Conservation (phyloP, 1,140 invertebrate species). For the Capitella teleta region DNA sequence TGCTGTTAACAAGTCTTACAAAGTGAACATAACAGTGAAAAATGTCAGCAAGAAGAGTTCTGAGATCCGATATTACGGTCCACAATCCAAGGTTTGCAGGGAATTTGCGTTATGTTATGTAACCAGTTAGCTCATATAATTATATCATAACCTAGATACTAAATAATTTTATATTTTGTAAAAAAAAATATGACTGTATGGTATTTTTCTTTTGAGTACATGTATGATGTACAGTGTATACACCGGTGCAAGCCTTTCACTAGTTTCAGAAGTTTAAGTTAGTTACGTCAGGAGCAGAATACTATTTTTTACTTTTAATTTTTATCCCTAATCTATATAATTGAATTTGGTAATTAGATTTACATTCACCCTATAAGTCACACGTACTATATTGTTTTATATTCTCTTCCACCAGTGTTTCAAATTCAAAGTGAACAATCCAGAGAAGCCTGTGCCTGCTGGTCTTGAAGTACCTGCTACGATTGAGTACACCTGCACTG, state of each 20-base stretch:
- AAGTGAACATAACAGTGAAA: conserved; percentile 29
- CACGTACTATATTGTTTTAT: not conserved
- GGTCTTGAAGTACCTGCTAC: conserved; percentile 31
- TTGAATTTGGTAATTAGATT: not conserved
- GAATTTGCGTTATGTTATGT: not conserved
- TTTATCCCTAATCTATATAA: not conserved
- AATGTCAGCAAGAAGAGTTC: conserved; percentile 33
- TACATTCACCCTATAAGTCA: not conserved
- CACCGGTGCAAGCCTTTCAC: too few species aligned
- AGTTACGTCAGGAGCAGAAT: too few species aligned
- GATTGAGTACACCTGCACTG: conserved; percentile 28
- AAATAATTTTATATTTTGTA: not conserved
- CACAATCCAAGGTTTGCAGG: conserved; percentile 30
- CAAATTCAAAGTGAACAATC: conserved; percentile 35
- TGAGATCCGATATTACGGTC: conserved; percentile 33
- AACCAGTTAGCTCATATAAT: not conserved
- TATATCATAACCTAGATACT: not conserved
- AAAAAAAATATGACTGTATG: not conserved
- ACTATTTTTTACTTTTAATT: not conserved
- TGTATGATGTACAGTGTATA: not conserved
- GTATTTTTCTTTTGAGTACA: not conserved
- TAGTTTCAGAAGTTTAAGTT: too few species aligned
- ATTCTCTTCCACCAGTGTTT: conserved; percentile 24
- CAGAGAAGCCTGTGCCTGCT: conserved; percentile 32
- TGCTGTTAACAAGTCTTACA: conserved; percentile 21